Evolutionary conservation across 2,113 vertebrate genomes (phyloP).

Genomic region (Halichoeres trimaculatus): DNA sequence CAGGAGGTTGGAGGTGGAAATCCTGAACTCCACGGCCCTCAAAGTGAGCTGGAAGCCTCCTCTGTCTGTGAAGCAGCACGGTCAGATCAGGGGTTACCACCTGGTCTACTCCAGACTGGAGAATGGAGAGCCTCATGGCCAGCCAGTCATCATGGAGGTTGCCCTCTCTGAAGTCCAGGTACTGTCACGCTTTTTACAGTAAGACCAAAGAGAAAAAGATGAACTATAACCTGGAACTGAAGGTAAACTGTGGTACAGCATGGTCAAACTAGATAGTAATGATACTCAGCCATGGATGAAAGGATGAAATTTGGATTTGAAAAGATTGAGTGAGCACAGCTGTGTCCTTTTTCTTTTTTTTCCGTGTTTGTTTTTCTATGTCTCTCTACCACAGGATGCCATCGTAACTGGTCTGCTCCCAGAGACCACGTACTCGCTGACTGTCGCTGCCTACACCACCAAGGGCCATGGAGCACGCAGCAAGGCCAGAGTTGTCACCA

Average conservation of each 20-base stretch:
- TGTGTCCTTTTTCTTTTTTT: neutral
- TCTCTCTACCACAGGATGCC: slow-evolving; percentile 84
- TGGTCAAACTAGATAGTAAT: no score
- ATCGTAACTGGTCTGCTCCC: slow-evolving; percentile 89
- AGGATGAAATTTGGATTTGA: no score
- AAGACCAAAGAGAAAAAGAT: neutral
- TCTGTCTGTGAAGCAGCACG: slow-evolving; percentile 90
- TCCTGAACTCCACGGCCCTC: slow-evolving; percentile 92
- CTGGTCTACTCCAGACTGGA: slow-evolving; percentile 92
- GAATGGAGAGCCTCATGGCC: slow-evolving; percentile 90
- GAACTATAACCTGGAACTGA: no score
- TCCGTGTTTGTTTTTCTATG: neutral
- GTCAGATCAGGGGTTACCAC: slow-evolving; percentile 95
- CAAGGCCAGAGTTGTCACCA: slow-evolving; percentile 92
- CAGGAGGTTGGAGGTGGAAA: slow-evolving; percentile 91
- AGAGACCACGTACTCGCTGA: slow-evolving; percentile 94
- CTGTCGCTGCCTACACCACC: slow-evolving; percentile 93
- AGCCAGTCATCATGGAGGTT: slow-evolving; percentile 89
- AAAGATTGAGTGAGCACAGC: no score
- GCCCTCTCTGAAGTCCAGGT: slow-evolving; percentile 93
- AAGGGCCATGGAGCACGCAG: slow-evolving; percentile 95
- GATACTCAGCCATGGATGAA: no score
- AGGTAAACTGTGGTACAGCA: no score
- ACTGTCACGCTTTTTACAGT: slow-evolving; percentile 23
- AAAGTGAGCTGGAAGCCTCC: slow-evolving; percentile 93